These are phyloP conservation scores for Heptranchias perlo DNA, from an alignment of 2,113 vertebrate genomes.

Conservation along the genomic window DNA sequence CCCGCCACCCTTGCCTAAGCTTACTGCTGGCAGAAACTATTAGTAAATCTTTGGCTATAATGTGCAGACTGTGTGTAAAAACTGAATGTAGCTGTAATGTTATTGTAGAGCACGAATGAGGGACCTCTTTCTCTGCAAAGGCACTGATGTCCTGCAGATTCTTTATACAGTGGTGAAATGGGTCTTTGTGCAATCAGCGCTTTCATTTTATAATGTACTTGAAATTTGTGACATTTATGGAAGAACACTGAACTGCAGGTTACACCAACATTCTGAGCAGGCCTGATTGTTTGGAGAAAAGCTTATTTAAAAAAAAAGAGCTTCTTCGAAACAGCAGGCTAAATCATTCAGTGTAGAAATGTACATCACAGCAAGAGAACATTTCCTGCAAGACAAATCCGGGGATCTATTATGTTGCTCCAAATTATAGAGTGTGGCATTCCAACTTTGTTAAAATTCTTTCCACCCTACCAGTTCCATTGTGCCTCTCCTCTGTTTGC, in stretches of 20 bases:
- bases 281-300: not conserved
- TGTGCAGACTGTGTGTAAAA: not conserved
- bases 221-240: slow-evolving; percentile 13
- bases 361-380: slow-evolving; percentile 3
- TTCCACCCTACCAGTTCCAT: not conserved
- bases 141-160: not conserved
- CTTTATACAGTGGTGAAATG: not conserved
- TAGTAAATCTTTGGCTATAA: not conserved
- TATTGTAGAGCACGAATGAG: not conserved
- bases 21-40: not conserved
- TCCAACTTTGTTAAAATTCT: not conserved
- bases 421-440: slow-evolving; percentile 22
- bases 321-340: slow-evolving; percentile 22
- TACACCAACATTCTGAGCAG: not conserved
- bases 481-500: not conserved
- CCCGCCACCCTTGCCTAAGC: not conserved
- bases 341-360: slow-evolving; percentile 1
- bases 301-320: not conserved
- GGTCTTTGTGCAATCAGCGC: not conserved
- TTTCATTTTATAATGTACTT: not conserved
- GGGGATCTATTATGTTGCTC: slow-evolving; percentile 2
- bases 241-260: slow-evolving; percentile 11
- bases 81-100: not conserved
- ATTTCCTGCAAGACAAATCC: slow-evolving; percentile 21
- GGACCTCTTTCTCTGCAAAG: not conserved